Percentiles rank a stretch among this genome's conserved stretches.
Evolutionary conservation across 1,140 invertebrate genomes (phyloP).

Genomic region (Drosophila seguyi): DNA sequence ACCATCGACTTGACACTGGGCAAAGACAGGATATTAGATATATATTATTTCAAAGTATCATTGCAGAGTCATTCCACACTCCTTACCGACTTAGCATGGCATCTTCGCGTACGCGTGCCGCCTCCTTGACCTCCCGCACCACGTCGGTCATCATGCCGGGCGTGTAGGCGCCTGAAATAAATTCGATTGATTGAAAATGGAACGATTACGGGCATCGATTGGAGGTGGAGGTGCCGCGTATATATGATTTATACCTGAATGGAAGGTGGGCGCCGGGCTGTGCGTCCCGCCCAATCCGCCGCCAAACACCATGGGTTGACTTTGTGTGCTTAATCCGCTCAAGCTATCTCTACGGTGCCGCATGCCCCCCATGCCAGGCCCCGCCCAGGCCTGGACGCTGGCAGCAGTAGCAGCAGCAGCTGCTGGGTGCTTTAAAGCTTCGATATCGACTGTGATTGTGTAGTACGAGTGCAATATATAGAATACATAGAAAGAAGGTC

Average conservation of each 20-base stretch:
- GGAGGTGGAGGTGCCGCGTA: neutral
- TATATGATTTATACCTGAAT: constrained; percentile 77
- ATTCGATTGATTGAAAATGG: neutral
- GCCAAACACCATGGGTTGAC: constrained; percentile 83
- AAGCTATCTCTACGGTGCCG: constrained; percentile 86
- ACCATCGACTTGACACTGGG: constrained; percentile 87
- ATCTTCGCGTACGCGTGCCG: constrained; percentile 90
- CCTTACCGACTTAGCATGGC: constrained; percentile 87
- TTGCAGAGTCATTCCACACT: too few species aligned
- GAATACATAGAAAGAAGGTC: constrained; percentile 61
- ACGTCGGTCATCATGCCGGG: constrained; percentile 91
- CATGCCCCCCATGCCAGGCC: constrained; percentile 71
- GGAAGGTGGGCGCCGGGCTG: constrained; percentile 84
- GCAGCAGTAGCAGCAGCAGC: constrained; percentile 18
- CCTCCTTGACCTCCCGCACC: constrained; percentile 91
- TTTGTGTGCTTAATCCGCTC: constrained; percentile 85
- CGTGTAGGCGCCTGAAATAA: constrained; percentile 87
- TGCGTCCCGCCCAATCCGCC: constrained; percentile 82
- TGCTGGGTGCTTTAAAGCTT: constrained; percentile 85
- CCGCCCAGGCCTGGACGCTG: constrained; percentile 64
- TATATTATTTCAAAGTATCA: neutral
- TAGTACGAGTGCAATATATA: constrained; percentile 31
- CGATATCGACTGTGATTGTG: constrained; percentile 81
- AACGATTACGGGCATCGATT: constrained; percentile 1
- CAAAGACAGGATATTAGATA: neutral